These are phyloP conservation scores for Himalopsyche anomala DNA, from an alignment of 2,888 invertebrate genomes.

Conservation along the genomic window DNA sequence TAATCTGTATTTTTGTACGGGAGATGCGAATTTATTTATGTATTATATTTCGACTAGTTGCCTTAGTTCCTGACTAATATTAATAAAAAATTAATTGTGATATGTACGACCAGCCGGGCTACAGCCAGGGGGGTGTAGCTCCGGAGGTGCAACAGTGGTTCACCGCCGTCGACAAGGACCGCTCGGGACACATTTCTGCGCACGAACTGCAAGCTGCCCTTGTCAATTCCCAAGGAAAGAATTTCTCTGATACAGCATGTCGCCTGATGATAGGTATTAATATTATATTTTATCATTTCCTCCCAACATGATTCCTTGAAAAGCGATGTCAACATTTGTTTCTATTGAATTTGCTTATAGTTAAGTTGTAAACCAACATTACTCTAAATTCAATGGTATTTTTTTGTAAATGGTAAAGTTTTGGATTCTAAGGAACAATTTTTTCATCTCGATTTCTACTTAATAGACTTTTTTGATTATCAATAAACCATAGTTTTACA, in stretches of 20 bases:
- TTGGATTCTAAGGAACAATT: too few species aligned
- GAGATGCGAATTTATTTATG: conserved; percentile 46
- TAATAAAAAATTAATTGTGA: conserved; percentile 59
- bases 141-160: conserved; percentile 93
- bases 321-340: too few species aligned
- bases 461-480: too few species aligned
- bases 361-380: too few species aligned
- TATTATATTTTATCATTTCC: conserved; percentile 60
- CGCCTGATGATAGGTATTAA: conserved; percentile 87
- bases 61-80: conserved; percentile 58
- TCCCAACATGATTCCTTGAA: too few species aligned
- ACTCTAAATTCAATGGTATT: too few species aligned
- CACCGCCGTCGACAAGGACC: conserved; percentile 87
- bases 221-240: conserved; percentile 90
- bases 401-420: too few species aligned
- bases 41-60: conserved; percentile 40
- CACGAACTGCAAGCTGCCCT: conserved; percentile 87
- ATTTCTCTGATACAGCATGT: conserved; percentile 89
- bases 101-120: conserved; percentile 66
- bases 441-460: too few species aligned
- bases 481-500: not conserved
- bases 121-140: conserved; percentile 72
- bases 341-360: too few species aligned
- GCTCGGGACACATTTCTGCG: conserved; percentile 88
- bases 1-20: conserved; percentile 39